Evolutionary conservation across 2,888 invertebrate species (phyloP).

Genomic region (Auanema sp.): DNA sequence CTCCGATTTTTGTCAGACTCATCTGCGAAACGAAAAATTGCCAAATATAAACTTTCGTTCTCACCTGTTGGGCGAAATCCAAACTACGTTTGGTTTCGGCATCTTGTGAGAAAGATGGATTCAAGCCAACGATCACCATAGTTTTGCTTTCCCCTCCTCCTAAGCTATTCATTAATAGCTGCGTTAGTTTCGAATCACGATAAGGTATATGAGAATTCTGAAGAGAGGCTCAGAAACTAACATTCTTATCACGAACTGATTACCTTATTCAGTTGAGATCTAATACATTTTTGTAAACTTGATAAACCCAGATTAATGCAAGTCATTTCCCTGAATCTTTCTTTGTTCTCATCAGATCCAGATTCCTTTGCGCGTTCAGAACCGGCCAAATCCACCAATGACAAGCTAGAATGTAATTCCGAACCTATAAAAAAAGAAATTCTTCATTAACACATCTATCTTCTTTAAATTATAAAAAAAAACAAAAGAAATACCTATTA

Average conservation of each 20-base stretch:
- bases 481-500: constrained; percentile 25
- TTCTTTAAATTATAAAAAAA: not conserved
- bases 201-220: constrained; percentile 82
- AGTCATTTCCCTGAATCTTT: constrained; percentile 79
- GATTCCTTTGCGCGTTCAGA: constrained; percentile 74
- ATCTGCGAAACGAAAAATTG: constrained; percentile 21
- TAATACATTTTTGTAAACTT: constrained; percentile 48
- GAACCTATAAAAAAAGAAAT: constrained; percentile 23
- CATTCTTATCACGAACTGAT: too few species aligned
- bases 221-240: constrained; percentile 29
- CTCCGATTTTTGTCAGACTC: constrained; percentile 40
- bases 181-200: constrained; percentile 85
- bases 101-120: constrained; percentile 83
- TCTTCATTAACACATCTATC: too few species aligned
- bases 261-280: constrained; percentile 65
- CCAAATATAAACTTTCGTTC: not conserved
- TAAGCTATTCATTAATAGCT: constrained; percentile 82
- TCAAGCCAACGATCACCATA: constrained; percentile 87
- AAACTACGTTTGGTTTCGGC: constrained; percentile 85
- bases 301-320: constrained; percentile 75
- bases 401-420: constrained; percentile 69
- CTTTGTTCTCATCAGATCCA: constrained; percentile 49
- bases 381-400: constrained; percentile 84
- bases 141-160: constrained; percentile 86
- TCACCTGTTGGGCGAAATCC: constrained; percentile 78